Evolutionary conservation across 2,888 invertebrate genomes (phyloP), one percentile per base, ranked within the genome.

Genomic region (Cyaniris semiargus): DNA sequence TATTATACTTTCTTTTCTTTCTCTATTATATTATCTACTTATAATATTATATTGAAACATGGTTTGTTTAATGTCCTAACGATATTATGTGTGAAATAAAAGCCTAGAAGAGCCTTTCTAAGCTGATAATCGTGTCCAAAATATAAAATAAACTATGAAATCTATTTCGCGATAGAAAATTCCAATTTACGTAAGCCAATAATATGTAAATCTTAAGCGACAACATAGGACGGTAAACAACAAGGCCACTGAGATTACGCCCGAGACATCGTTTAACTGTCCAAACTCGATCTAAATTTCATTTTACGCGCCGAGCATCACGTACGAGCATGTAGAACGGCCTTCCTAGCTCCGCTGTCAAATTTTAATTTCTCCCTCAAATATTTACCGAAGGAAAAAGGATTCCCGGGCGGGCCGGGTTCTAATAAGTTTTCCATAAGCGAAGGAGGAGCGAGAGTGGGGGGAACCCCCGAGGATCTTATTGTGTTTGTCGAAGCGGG

Each of bases 381-480:
- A 94, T 93, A 94, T 94, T 94, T 94, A 92, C 93, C 91, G 90
- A 90, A 91, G 93, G 93, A 93, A 93, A 94, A 94, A 93, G 94
- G 94, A 93, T 94, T 93, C 93, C 92, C 92, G 89, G 89, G 87
- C 90, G 93, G 93, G 90, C 90, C 90, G 88, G 86, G 91, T 88
- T 93, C 93, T 94, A 94, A 94, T 93, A 94, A 94, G 94, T 94
- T 94, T 93, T 94, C 94, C 92, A 94, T 94, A 94, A 92, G 92
- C 90, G 89, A 84, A 83, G 85, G 82, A 85, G 87, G 84, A 81
- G 83, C 83, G 82, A 81, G 81, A 80, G 80, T 77, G 79, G 82
- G 83, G 82, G 81, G 83, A 83, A 83, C 83, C 70, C 66, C 81
- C 89, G 89, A 90, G 89, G 91, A 88, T 93, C 93, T 94, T 94